Percentiles rank a stretch among this genome's conserved stretches.
phyloP scores from a whole-genome alignment of 2,113 vertebrate genomes.

The Rhynchomys soricoides region DNA sequence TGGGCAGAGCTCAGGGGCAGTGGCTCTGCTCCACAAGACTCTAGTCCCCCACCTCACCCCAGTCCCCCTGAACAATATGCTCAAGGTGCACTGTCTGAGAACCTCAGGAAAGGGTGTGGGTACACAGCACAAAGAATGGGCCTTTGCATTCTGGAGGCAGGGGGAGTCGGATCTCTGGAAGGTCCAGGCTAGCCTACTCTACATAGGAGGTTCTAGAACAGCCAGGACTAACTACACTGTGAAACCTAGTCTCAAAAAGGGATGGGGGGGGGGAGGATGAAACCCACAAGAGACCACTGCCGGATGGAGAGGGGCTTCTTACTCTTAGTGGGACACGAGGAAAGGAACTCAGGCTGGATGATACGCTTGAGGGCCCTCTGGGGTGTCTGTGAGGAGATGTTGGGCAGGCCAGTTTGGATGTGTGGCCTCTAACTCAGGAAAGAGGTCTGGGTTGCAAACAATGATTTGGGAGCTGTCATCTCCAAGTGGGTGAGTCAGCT shows the following conservation, averaged over 20 bases:
- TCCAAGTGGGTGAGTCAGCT: neutral
- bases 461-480: neutral
- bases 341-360: too few species aligned
- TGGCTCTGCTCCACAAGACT: neutral
- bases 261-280: neutral
- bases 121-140: neutral
- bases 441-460: neutral
- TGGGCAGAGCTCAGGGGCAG: neutral
- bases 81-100: neutral
- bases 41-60: too few species aligned
- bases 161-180: neutral
- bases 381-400: neutral
- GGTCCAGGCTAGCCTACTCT: neutral
- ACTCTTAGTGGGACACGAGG: neutral
- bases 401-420: neutral
- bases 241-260: neutral
- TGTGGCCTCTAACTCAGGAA: neutral
- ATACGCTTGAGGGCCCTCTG: too few species aligned
- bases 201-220: neutral
- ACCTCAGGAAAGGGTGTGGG: neutral
- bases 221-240: neutral
- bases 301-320: neutral
- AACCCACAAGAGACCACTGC: neutral
- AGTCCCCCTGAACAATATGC: neutral
- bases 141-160: too few species aligned